Base-by-base conservation (phyloP, 2,113 vertebrate genomes). In the Oreocharis arfaki region DNA sequence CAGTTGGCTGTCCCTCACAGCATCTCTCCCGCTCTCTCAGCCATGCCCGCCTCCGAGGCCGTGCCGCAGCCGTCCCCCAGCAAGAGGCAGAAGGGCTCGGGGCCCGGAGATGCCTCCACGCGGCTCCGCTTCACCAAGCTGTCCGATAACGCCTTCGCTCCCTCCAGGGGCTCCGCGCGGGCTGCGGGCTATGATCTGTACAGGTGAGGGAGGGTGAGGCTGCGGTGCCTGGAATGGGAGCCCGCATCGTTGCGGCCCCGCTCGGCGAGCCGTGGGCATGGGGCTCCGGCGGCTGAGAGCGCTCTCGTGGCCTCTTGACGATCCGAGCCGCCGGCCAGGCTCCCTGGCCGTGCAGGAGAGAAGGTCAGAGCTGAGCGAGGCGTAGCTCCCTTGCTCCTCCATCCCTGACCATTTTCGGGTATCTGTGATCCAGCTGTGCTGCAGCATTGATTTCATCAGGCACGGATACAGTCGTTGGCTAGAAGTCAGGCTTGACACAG, bases 121-220 rank as follows among this genome's bases (percentile, higher is more conserved):
- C 92, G 87, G 16, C 97, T 98, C 27, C 98, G 98, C 82, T 99
- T 99, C 88, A 98, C 98, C 11, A 99, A 98, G 77, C 98, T 99
- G 2, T 98, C 99, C 0, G 98, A 99, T 32, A 97, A 99, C 46
- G 99, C 99, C 20, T 98, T 84, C 1, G n/a, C 98, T 3, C 99
- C 99, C 0, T 99, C 97, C 53, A 96, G 97, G 68, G 99, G 99
- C 33, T 99, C 99, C 1, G 24, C 96, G 10, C 98, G 98, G 65
- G 98, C 99, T 4, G 99, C 99, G 1, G 99, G 99, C 53, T 99
- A 98, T 73, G 99, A 99, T 52, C 97, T 99, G 4, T 99, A 99
- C 98, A 99, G 99, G 99, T 99, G 93, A 95, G 98, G 79, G 93
- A 91, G 98, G 82, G 44, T 4, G 49, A 26, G n/a, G 28, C 19